Conservation (phyloP, 2,113 vertebrate species). For the Myxocyprinus asiaticus region DNA sequence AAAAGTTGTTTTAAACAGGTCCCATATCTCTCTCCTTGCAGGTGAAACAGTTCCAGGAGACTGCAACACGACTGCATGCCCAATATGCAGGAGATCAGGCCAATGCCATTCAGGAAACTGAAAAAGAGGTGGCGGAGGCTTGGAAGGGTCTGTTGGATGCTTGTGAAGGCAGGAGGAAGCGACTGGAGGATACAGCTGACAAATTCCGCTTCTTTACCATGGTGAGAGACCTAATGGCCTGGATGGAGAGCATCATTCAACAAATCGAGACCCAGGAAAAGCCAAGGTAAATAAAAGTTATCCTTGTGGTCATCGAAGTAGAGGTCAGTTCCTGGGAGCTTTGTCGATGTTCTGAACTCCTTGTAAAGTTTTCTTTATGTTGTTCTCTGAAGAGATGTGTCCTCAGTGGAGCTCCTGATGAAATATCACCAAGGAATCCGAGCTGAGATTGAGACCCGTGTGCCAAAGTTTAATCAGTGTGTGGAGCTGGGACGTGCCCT, state of each 20-base stretch:
- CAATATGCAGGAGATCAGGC: slow-evolving; percentile 88
- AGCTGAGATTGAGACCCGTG: slow-evolving; percentile 88
- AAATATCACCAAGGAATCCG: slow-evolving; percentile 92
- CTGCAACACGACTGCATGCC: slow-evolving; percentile 78
- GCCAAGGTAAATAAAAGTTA: slow-evolving; percentile 78
- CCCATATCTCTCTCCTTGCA: slow-evolving; percentile 53
- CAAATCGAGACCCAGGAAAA: slow-evolving; percentile 96
- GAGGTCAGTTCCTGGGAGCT: not conserved
- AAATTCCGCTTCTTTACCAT: slow-evolving; percentile 93
- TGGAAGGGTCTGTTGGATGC: slow-evolving; percentile 88
- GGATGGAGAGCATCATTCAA: slow-evolving; percentile 92
- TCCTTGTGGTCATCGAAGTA: not conserved
- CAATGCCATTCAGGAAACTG: slow-evolving; percentile 78
- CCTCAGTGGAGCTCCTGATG: slow-evolving; percentile 93
- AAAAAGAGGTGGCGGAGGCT: slow-evolving; percentile 82
- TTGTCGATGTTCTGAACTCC: not conserved
- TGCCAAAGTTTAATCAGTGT: slow-evolving; percentile 80
- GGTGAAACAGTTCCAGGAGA: slow-evolving; percentile 91
- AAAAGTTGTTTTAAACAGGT: not conserved
- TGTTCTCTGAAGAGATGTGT: slow-evolving; percentile 78
- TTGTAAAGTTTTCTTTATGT: not conserved
- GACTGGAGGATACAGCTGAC: slow-evolving; percentile 86
- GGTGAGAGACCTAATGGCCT: slow-evolving; percentile 89
- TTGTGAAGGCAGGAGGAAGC: slow-evolving; percentile 82
- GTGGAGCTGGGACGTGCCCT: slow-evolving; percentile 81